phyloP scores from a whole-genome alignment of 1,140 invertebrate genomes.

The Aplysia californica region DNA sequence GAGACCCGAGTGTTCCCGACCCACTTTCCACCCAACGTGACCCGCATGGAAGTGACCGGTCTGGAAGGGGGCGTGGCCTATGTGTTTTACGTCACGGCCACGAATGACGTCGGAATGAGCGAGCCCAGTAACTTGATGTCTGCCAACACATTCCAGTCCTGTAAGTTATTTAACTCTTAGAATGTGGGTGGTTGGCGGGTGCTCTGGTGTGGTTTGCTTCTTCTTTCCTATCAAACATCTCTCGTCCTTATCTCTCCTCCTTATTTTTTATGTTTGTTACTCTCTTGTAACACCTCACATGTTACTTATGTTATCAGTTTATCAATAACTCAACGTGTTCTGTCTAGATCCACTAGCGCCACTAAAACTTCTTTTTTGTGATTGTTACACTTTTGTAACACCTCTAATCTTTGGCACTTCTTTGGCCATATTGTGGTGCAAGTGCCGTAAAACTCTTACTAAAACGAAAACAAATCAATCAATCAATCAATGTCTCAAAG shows the following conservation, averaged over 20 bases:
- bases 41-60: constrained; percentile 23
- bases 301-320: not conserved
- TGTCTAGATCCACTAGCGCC: too few species aligned
- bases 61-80: constrained; percentile 40
- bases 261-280: too few species aligned
- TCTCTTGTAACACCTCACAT: not conserved
- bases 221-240: not conserved
- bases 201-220: not conserved
- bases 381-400: not conserved
- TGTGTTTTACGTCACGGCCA: constrained; percentile 42
- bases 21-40: not conserved
- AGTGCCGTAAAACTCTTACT: not conserved
- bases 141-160: constrained; percentile 44
- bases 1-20: not conserved
- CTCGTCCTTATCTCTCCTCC: too few species aligned
- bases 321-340: not conserved
- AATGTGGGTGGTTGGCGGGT: not conserved
- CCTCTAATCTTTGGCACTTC: too few species aligned
- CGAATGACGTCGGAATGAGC: constrained; percentile 43
- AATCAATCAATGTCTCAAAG: not conserved
- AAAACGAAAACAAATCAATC: not conserved
- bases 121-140: constrained; percentile 37
- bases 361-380: too few species aligned
- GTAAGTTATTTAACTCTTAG: constrained; percentile 31
- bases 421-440: too few species aligned